Evolutionary conservation across 30 jellyfish, hydroid and myxozoan genomes (phyloP), one percentile per base, ranked within the genome.

Genomic region (Sanderia malayensis): DNA sequence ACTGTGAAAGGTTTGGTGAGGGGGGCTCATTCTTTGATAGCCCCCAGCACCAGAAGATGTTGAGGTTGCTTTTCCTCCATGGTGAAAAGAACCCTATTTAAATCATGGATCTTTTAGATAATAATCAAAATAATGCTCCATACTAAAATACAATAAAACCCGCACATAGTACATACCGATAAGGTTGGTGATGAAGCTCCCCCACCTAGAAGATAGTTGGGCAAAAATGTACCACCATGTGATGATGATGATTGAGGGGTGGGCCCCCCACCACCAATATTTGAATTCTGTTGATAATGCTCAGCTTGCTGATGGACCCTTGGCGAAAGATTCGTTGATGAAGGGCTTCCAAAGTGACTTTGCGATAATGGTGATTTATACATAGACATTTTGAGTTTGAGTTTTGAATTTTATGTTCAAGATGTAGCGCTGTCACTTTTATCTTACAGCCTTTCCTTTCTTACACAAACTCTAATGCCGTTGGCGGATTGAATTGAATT

Each of bases 1-100:
- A 9, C 74, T 57, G 11, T 58, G 72, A 1, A 19, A 25, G 21
- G 15, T 41, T 18, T 76, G 72, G 18, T 27, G 13, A 24, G 67
- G 87, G 53, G 87, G 80, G 33, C 80, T 62, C 30, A 26, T 23
- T 28, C 63, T 67, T 62, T 34, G 58, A 58, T 61, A 55, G 18
- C 87, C n/a, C n/a, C n/a, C 87, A 2, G 67, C 19, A 29, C 31
- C 46, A 61, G 85, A 58, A 26, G 45, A 18, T 20, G 87, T 37
- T 37, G 52, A 6, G 6, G 52, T 13, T 37, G 13, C 13, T 37
- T 37, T 37, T 37, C 52, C 10, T 37, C 10, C 6, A 37, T 13
- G 13, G 13, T 37, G 52, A 37, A 37, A 37, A 37, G 52, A 49
- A 9, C 23, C 18, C 64, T 18, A 49, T 4, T 2, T 49, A 8